Base-by-base conservation (phyloP, 2,888 invertebrate species). In the Drosophila merina region DNA sequence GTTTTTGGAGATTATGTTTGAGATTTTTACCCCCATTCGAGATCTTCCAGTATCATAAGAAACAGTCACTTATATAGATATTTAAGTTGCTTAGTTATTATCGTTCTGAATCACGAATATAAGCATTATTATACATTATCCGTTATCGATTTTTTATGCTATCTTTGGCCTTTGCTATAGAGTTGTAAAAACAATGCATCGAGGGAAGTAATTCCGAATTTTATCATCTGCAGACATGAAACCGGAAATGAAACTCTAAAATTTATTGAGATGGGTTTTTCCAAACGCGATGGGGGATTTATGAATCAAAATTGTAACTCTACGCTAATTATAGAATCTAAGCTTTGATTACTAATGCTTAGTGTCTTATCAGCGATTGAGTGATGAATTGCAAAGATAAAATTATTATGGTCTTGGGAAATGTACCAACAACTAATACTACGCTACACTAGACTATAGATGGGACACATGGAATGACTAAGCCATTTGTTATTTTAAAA, bases 1-100 rank as follows among this genome's bases (percentile, higher is more conserved):
- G 67, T 84, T 28, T 91, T 91, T 58, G 92, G 91, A 48, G 86
- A 91, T 67, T 90, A 44, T 10, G 10, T 30, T 7, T 8, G 31
- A 25, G 51, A 54, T 10, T 66, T 6, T 30, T 40, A 12, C 28
- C 10, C 10, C 14, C 14, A 28, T 28, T 8, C 31, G 48, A 30
- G 30, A 47, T 8, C 31, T 7, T 2, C 14, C 20, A 44, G 44
- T 54, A 30, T 52, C 40, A 52, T 7, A 26, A 10, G 6, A 3
- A 12, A 36, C 12, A 12, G 14, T 2, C 14, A 28, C 44, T n/a
- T 6, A 8, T 31, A 9, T 51, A 42, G 10, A 2, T 33, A 42
- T 9, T 2, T 4, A 12, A 28, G 25, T 14, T 28, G 55, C 38
- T 40, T 55, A 40, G 14, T 20, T 8, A 40, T 42, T 25, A 9